Evolutionary conservation across 1,140 invertebrate species (phyloP).

Genomic region (Tetramorium parvispinum): DNA sequence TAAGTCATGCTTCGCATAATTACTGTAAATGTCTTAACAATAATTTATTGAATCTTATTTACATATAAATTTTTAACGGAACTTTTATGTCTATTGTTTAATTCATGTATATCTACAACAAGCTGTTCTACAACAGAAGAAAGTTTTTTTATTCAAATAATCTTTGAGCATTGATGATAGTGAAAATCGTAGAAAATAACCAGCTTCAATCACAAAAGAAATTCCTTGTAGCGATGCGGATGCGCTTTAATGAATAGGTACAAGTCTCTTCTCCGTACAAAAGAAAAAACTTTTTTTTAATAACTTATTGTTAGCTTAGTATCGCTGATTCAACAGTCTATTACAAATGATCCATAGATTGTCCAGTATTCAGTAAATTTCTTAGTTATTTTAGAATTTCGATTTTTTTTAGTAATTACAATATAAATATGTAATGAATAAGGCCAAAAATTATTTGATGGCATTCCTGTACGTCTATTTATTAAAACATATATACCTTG

Average conservation of each 20-base stretch:
- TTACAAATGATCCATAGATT: not conserved
- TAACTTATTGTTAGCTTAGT: conserved; percentile 11
- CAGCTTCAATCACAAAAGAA: not conserved
- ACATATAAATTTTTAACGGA: not conserved
- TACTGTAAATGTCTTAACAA: not conserved
- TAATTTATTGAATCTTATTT: not conserved
- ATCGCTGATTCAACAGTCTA: no score
- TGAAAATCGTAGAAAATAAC: conserved; percentile 4
- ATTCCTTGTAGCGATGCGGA: not conserved
- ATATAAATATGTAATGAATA: not conserved
- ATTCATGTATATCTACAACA: not conserved
- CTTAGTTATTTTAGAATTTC: not conserved
- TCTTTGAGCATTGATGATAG: not conserved
- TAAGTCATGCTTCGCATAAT: not conserved
- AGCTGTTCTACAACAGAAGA: not conserved
- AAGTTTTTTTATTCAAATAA: not conserved
- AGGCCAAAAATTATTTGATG: not conserved
- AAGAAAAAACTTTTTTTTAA: conserved; percentile 12
- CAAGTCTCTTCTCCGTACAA: not conserved
- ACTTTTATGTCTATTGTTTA: not conserved
- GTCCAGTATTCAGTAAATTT: not conserved
- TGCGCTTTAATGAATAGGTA: not conserved
- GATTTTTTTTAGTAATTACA: not conserved
- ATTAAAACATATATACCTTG: not conserved
- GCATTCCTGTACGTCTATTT: not conserved